Conservation (phyloP, 2,797 vertebrate genomes). For the Pseudotriccus pelzelni region DNA sequence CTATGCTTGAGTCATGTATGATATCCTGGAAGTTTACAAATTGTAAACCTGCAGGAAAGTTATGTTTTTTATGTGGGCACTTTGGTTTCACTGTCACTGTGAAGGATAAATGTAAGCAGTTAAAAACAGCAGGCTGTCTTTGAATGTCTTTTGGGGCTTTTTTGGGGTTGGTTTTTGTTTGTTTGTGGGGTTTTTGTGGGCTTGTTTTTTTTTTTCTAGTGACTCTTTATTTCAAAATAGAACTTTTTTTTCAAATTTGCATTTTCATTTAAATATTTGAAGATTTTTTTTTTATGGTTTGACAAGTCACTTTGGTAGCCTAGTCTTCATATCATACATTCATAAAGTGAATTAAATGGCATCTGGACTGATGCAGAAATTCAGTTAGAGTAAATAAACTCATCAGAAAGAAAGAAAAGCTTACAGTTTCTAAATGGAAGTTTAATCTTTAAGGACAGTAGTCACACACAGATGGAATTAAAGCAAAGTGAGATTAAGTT, state of each 20-base stretch:
- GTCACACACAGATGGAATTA: background rate
- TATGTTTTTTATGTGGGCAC: constrained; percentile 10
- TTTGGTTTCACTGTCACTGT: constrained; percentile 59
- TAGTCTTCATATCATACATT: constrained; percentile 1
- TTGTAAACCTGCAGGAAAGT: constrained; percentile 37
- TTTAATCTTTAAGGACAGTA: background rate
- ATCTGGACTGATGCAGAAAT: constrained; percentile 40
- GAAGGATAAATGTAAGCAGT: constrained; percentile 46
- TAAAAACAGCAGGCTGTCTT: constrained; percentile 58
- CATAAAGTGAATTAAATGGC: constrained; percentile 22
- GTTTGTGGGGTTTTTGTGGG: background rate
- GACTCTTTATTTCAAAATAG: background rate
- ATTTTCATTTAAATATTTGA: background rate
- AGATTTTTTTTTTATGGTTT: background rate
- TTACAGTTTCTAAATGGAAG: background rate
- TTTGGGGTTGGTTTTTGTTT: background rate
- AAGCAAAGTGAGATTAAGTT: background rate
- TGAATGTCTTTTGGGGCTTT: background rate
- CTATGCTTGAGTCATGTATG: constrained; percentile 19
- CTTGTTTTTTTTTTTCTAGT: background rate
- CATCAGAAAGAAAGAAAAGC: background rate
- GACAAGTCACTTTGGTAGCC: background rate
- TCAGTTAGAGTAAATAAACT: background rate
- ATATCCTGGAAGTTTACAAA: constrained; percentile 58
- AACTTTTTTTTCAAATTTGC: background rate